Evolutionary conservation across 1,140 invertebrate species (phyloP), one percentile per base, ranked within the genome.

Genomic region (Cheumatopsyche charites): DNA sequence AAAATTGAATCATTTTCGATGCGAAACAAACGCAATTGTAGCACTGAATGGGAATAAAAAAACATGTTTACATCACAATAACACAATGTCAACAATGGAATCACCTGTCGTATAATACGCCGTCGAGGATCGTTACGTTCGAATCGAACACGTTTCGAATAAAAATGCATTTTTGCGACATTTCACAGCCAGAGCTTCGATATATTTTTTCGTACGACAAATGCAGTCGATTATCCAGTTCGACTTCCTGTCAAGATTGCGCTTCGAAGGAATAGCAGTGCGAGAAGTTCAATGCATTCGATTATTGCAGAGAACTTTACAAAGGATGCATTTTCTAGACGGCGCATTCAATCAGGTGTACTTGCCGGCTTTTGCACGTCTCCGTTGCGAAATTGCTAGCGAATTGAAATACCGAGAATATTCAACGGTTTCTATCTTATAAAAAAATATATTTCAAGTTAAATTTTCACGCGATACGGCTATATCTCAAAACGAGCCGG

Each of bases 1-100:
- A 58, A 58, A 58, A 58, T 58, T 58, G 7, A 58, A 58, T 25
- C 12, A 58, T 58, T 25, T 36, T 36, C 29, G 13, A 13, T 12
- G 15, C 13, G 15, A 47, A 47, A 47, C 12, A 15, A n/a, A n/a
- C 13, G 13, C 43, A 47, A 4, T 15, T 47, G 13, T 13, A 15
- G 41, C 5, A 42, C 5, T 42, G 41, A 42, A 15, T 45, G 43
- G 17, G 17, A 45, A 12, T n/a, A 45, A 45, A n/a, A 45, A 12
- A 12, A n/a, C 45, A 47, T 47, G 6, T n/a, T 17, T 17, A 52
- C 15, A 52, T 6, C 5, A 42, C 13, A 42, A 42, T 42, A 47
- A 52, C 19, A 17, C 13, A 19, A 17, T 36, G 9, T 36, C 9
- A 36, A 36, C 29, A 36, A 4, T 36, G 29, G n/a, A n/a, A 36